Conservation (phyloP, 2,888 invertebrate species). For the Cactoblastis cactorum region DNA sequence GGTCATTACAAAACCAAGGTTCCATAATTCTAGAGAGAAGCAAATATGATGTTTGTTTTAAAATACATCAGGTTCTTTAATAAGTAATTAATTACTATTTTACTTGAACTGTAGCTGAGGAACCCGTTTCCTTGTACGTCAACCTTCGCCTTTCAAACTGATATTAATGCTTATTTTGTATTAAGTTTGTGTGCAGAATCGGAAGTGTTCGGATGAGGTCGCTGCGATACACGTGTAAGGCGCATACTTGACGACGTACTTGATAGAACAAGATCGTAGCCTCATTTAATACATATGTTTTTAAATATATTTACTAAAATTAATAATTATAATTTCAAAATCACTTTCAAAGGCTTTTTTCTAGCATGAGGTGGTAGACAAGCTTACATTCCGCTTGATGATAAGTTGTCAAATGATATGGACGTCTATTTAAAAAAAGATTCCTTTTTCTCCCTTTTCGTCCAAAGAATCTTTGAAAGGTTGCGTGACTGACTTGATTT, state of each 20-base stretch:
- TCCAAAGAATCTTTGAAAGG: too few relatives aligned
- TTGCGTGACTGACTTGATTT: too few relatives aligned
- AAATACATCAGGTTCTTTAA: background rate
- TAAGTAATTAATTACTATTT: constrained; percentile 12
- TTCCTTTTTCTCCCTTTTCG: too few relatives aligned
- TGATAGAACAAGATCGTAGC: background rate
- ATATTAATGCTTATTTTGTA: constrained; percentile 20
- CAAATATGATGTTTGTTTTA: background rate
- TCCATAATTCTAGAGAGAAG: background rate
- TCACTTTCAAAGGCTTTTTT: too few relatives aligned
- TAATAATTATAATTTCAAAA: too few relatives aligned
- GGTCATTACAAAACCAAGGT: constrained; percentile 2
- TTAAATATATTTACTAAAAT: too few relatives aligned
- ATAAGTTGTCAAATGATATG: too few relatives aligned
- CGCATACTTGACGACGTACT: background rate
- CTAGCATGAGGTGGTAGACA: too few relatives aligned
- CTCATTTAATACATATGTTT: background rate
- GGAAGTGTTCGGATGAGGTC: constrained; percentile 73
- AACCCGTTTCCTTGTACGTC: constrained; percentile 53
- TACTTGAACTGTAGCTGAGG: constrained; percentile 14
- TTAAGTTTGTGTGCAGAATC: constrained; percentile 63
- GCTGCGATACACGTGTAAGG: constrained; percentile 11
- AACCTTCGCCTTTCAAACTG: constrained; percentile 62
- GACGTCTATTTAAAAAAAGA: too few relatives aligned
- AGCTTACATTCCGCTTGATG: too few relatives aligned